Evolutionary conservation across 2,113 vertebrate genomes (phyloP).

Genomic region (Melanotaenia duboulayi): DNA sequence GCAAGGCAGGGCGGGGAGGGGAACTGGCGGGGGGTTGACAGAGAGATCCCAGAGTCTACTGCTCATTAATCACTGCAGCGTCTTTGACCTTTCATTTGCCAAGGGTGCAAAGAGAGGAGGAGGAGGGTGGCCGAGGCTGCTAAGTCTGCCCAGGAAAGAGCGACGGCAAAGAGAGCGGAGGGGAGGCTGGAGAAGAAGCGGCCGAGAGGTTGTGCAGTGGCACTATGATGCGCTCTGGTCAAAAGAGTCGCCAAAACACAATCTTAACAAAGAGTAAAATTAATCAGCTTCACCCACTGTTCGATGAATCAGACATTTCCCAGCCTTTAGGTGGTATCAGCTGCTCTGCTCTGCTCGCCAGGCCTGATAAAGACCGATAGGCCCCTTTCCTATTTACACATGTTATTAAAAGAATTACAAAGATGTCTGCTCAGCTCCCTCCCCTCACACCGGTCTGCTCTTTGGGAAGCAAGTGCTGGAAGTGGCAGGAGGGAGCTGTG

Average conservation of each 20-base stretch:
- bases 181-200: constrained; percentile 21
- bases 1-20: constrained; percentile 37
- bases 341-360: constrained; percentile 70
- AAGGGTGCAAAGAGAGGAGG: constrained; percentile 83
- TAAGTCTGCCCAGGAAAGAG: constrained; percentile 55
- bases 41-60: constrained; percentile 84
- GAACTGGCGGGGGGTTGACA: constrained; percentile 74
- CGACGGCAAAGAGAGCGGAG: constrained; percentile 7
- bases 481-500: constrained; percentile 62
- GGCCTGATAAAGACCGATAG: constrained; percentile 80
- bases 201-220: constrained; percentile 26
- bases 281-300: constrained; percentile 83
- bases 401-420: constrained; percentile 84
- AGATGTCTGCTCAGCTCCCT: constrained; percentile 72
- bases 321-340: constrained; percentile 80
- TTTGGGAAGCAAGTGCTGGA: constrained; percentile 70
- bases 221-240: constrained; percentile 49
- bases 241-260: constrained; percentile 80
- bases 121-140: constrained; percentile 61
- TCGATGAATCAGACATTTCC: constrained; percentile 83
- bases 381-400: constrained; percentile 78
- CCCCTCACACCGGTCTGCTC: constrained; percentile 65
- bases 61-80: constrained; percentile 88
- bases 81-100: constrained; percentile 89
- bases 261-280: constrained; percentile 85